Base-by-base conservation (phyloP, 1,140 invertebrate genomes). In the Oryctes rhinoceros region DNA sequence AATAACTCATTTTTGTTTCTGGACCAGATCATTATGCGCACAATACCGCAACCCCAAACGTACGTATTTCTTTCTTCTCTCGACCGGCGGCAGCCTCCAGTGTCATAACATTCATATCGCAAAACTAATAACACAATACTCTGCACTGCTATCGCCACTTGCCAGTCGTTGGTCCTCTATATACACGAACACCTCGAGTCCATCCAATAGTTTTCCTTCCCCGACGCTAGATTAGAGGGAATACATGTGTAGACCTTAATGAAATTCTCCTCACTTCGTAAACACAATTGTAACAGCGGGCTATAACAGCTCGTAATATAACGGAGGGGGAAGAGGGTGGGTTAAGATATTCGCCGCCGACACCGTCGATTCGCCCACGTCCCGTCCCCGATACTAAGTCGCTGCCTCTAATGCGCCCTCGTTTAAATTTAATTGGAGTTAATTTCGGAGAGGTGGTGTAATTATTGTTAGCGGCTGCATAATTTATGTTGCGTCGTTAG, bases 241-340 rank as follows among this genome's bases (percentile, higher is more conserved):
- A 80, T 82, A 81, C 82, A 83, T 81, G 82, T 83, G 82, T 81
- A 80, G 82, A 79, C 82, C 78, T 83, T 84, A 84, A 83, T 83
- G 81, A 83, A 83, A 83, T 83, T 83, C 83, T 81, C 79, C 80
- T 35, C 81, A 83, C 81, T 83, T 80, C 80, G 83, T 83, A 83
- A 83, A 83, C 80, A 82, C 80, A 82, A 83, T 83, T 83, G 83
- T 82, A 83, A 83, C 81, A 81, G 82, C 76, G 44, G 79, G 81
- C 81, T 62, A 35, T 78, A 82, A 82, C 78, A 83, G 80, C 78
- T 49, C 77, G 78, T 82, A 80, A 82, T 82, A 79, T 80, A 79
- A 30, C 24, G 24, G 24, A 30, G 24, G 24, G 24, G 24, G 39
- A 10, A 44, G 39, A 44, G 39, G 39, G 39, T 18, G 35, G 78